Evolutionary conservation across 2,888 invertebrate species (phyloP).

Genomic region (Noctua fimbriata): DNA sequence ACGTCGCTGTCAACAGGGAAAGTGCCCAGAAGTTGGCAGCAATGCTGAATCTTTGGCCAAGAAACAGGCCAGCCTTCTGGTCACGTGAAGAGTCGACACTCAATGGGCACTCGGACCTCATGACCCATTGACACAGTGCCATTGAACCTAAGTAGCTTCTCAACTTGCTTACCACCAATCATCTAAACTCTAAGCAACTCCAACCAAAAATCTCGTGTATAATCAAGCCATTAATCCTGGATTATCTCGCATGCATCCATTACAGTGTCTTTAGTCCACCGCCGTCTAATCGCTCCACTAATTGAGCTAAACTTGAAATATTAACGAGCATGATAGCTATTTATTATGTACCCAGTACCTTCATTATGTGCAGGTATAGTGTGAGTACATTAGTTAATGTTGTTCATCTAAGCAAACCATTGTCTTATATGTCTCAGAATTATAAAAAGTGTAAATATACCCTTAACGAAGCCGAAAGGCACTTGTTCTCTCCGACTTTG

Average conservation of each 20-base stretch:
- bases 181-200: background rate
- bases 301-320: constrained; percentile 42
- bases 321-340: constrained; percentile 21
- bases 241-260: constrained; percentile 45
- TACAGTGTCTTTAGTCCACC: constrained; percentile 33
- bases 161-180: background rate
- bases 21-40: too few species aligned
- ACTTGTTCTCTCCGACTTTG: too few species aligned
- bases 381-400: background rate
- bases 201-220: constrained; percentile 27
- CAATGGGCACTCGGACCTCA: too few species aligned
- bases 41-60: too few species aligned
- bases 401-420: background rate
- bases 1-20: too few species aligned
- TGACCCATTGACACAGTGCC: too few species aligned
- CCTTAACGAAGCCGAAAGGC: too few species aligned
- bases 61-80: too few species aligned
- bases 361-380: background rate
- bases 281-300: constrained; percentile 43
- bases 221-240: constrained; percentile 31
- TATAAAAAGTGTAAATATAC: too few species aligned
- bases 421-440: background rate
- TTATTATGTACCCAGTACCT: constrained; percentile 12
- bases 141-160: background rate
- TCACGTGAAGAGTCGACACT: too few species aligned